Percentiles rank a stretch among this genome's conserved stretches.
Conservation (phyloP, 2,113 vertebrate genomes). For the Mastomys natalensis region DNA sequence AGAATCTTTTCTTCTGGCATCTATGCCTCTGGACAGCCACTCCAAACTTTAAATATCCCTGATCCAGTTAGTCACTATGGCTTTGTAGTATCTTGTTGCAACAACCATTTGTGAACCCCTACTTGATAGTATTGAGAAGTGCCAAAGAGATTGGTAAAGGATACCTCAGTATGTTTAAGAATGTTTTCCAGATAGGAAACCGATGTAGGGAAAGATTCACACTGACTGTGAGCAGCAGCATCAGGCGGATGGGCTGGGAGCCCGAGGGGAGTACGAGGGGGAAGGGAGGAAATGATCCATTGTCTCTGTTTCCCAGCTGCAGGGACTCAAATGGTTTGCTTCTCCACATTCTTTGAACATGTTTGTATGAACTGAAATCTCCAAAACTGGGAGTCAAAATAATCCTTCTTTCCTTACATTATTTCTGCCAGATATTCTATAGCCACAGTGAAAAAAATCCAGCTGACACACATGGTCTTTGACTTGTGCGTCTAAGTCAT, state of each 20-base stretch:
- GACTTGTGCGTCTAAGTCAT: background rate
- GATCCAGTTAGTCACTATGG: background rate
- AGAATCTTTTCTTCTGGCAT: background rate
- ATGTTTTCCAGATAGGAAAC: no score
- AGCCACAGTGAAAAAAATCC: background rate
- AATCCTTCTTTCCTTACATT: background rate
- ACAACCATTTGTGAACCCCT: background rate
- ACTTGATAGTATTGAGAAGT: background rate
- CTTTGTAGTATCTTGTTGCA: background rate
- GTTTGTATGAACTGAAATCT: background rate
- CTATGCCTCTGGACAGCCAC: background rate
- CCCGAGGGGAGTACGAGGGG: no score
- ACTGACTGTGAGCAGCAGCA: background rate
- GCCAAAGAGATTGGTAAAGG: background rate
- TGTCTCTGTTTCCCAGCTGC: background rate
- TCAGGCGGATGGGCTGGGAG: background rate
- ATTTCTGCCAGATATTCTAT: background rate
- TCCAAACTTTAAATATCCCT: background rate
- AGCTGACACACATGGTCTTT: background rate
- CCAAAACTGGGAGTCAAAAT: background rate
- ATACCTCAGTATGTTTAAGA: background rate
- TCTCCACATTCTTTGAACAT: no score
- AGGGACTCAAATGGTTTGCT: background rate
- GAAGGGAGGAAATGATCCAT: background rate
- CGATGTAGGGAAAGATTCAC: background rate